Evolutionary conservation across 2,888 invertebrate genomes (phyloP).

Genomic region (Nudaria mundana): DNA sequence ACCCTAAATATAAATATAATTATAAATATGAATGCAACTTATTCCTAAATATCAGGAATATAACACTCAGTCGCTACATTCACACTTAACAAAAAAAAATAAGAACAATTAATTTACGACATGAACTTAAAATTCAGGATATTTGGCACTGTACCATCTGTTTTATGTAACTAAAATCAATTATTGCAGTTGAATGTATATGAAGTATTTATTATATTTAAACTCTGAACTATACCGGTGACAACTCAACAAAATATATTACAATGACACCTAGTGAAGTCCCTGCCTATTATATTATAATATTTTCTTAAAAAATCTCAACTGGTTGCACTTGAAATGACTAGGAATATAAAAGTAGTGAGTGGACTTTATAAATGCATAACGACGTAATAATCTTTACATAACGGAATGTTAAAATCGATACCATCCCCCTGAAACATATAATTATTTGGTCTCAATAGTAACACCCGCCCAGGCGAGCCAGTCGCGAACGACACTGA

Average conservation of each 20-base stretch:
- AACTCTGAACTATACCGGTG: constrained; percentile 36
- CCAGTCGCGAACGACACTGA: constrained; percentile 62
- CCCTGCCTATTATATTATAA: constrained; percentile 59
- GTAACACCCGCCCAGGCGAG: constrained; percentile 70
- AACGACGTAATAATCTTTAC: constrained; percentile 52
- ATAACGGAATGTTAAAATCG: constrained; percentile 80
- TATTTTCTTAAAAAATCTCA: constrained; percentile 74
- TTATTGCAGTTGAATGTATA: constrained; percentile 54
- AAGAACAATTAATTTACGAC: constrained; percentile 66
- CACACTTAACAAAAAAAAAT: constrained; percentile 70
- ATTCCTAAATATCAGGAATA: constrained; percentile 82
- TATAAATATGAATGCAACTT: constrained; percentile 80
- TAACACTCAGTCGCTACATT: constrained; percentile 78
- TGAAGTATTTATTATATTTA: constrained; percentile 35
- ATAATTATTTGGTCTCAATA: constrained; percentile 80
- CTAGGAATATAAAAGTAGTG: constrained; percentile 78
- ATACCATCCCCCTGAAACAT: constrained; percentile 78
- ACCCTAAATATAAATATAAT: constrained; percentile 75
- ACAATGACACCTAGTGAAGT: constrained; percentile 50
- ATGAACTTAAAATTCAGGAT: constrained; percentile 74
- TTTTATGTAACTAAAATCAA: constrained; percentile 49
- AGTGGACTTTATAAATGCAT: constrained; percentile 74
- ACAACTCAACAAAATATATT: constrained; percentile 67
- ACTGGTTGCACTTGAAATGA: constrained; percentile 80
- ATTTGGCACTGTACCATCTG: constrained; percentile 80